phyloP scores from a whole-genome alignment of 2,113 vertebrate genomes.

The Rhynchomys soricoides region DNA sequence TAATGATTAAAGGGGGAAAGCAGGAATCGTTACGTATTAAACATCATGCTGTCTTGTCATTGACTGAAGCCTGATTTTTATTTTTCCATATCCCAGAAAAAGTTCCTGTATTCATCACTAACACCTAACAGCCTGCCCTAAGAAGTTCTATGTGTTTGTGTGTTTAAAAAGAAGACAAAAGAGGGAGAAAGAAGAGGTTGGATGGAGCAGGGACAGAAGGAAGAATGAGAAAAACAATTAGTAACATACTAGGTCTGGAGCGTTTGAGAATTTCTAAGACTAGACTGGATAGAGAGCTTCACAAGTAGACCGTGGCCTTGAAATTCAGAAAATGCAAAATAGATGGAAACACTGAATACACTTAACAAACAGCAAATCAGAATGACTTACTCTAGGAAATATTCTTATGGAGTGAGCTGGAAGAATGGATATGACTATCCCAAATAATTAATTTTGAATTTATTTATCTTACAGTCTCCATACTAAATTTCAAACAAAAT shows the following conservation, averaged over 20 bases:
- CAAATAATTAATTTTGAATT: conserved; percentile 40
- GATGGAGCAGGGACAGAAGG: fast-evolving
- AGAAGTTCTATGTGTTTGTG: background rate
- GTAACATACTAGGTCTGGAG: background rate
- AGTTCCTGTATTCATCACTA: background rate
- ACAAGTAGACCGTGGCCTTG: background rate
- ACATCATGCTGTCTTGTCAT: background rate
- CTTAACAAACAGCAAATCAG: conserved; percentile 47
- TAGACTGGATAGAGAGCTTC: background rate
- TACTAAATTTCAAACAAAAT: conserved; percentile 60
- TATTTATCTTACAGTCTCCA: conserved; percentile 40
- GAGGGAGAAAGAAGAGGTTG: background rate
- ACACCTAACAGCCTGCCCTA: background rate
- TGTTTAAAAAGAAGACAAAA: background rate
- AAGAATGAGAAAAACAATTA: too few species aligned
- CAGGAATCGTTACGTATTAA: background rate
- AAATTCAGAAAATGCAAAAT: conserved; percentile 46
- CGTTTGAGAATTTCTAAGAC: background rate
- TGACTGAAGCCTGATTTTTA: conserved; percentile 11
- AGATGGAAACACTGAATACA: background rate
- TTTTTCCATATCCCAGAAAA: conserved; percentile 43
- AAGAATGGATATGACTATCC: conserved; percentile 15
- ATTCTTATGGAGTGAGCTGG: conserved; percentile 49
- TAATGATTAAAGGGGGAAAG: background rate
- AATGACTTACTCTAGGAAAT: conserved; percentile 14